These are phyloP conservation scores for Eledona agricola DNA, from an alignment of 2,888 invertebrate genomes.

Conservation along the genomic window DNA sequence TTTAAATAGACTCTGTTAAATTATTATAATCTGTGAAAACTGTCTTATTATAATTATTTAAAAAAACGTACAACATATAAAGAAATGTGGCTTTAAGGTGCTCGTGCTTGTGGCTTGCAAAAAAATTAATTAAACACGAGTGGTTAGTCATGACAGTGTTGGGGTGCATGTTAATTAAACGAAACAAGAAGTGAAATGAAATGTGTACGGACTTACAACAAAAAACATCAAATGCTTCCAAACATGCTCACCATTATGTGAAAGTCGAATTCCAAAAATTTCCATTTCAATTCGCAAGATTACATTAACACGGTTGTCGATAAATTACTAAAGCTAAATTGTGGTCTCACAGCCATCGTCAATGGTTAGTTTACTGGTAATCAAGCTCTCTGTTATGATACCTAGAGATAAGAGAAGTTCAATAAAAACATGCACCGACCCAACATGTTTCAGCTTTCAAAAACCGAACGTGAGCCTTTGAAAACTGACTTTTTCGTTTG, in stretches of 20 bases:
- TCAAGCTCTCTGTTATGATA: slow-evolving; percentile 50
- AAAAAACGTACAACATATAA: too few species aligned
- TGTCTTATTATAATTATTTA: too few species aligned
- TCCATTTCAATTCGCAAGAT: slow-evolving; percentile 49
- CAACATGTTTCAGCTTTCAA: neutral
- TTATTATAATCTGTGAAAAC: too few species aligned
- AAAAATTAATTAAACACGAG: too few species aligned
- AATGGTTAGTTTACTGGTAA: slow-evolving; percentile 49
- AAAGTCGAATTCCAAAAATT: slow-evolving; percentile 48
- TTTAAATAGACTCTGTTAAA: too few species aligned
- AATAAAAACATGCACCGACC: slow-evolving; percentile 35
- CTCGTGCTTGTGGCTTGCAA: too few species aligned
- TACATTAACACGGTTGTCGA: slow-evolving; percentile 35
- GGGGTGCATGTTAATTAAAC: too few species aligned
- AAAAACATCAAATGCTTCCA: slow-evolving; percentile 26
- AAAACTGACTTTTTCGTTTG: too few species aligned
- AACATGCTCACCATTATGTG: slow-evolving; percentile 54
- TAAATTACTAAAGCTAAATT: slow-evolving; percentile 40
- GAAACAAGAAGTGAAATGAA: slow-evolving; percentile 15
- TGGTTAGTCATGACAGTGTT: too few species aligned
- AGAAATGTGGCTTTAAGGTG: too few species aligned
- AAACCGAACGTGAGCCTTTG: neutral
- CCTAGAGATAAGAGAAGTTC: slow-evolving; percentile 47
- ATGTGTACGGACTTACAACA: slow-evolving; percentile 17
- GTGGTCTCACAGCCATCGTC: slow-evolving; percentile 56